A percentile compares a stretch with the other conserved stretches of the same genome.
Evolutionary conservation across 30 jellyfish, hydroid and myxozoan species (phyloP).

Genomic region (Turritopsis dohrnii): DNA sequence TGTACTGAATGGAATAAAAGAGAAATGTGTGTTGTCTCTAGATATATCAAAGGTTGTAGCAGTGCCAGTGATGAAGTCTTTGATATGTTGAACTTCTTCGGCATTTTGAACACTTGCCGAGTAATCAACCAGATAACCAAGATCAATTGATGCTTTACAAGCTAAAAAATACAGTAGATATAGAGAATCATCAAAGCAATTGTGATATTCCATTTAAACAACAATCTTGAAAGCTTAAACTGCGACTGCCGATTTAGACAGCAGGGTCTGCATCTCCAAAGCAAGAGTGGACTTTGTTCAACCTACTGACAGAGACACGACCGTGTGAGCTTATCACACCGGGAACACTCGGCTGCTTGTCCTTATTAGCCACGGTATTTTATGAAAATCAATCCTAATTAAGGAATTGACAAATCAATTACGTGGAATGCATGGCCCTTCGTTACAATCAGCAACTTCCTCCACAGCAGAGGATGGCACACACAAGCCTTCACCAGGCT

Average conservation of each 20-base stretch:
- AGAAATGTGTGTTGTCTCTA: slow-evolving; percentile 22
- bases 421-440: slow-evolving; percentile 39
- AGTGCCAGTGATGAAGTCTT: slow-evolving; percentile 14
- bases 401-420: background rate
- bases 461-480: slow-evolving; percentile 33
- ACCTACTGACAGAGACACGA: background rate
- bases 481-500: slow-evolving; percentile 59
- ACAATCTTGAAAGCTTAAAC: too few relatives aligned
- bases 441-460: slow-evolving; percentile 40
- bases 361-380: background rate
- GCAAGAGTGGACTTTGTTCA: too few relatives aligned
- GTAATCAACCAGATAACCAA: slow-evolving; percentile 34
- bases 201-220: background rate
- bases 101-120: slow-evolving; percentile 22
- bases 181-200: background rate
- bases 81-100: background rate
- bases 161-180: background rate
- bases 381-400: background rate
- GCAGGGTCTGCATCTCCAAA: too few relatives aligned
- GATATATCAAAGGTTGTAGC: slow-evolving; percentile 32
- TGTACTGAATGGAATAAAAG: slow-evolving; percentile 31
- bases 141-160: slow-evolving; percentile 29
- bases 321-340: background rate
- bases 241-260: too few relatives aligned
- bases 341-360: background rate